phyloP scores from a whole-genome alignment of 1,140 invertebrate genomes.

The Armadillidium nasatum region DNA sequence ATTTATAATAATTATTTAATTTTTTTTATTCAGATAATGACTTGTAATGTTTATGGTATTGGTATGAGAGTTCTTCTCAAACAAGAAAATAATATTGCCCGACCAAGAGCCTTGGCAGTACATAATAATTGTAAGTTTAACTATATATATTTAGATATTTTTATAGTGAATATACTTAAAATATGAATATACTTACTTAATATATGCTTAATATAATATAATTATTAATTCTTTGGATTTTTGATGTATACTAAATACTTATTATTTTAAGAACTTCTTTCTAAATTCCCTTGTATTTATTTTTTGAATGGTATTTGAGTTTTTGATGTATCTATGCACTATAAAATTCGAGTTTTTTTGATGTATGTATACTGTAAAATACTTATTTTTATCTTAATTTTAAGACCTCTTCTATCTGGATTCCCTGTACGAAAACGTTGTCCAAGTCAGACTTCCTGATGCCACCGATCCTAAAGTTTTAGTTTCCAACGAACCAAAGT shows the following conservation, averaged over 20 bases:
- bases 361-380: too few relatives aligned
- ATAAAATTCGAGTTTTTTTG: not conserved
- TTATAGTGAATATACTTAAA: too few relatives aligned
- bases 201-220: too few relatives aligned
- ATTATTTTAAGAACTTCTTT: too few relatives aligned
- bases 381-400: conserved; percentile 22
- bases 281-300: too few relatives aligned
- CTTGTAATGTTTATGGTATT: conserved; percentile 69
- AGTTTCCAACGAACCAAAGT: conserved; percentile 75
- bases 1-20: not conserved
- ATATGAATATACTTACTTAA: too few relatives aligned
- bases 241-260: too few relatives aligned
- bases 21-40: conserved; percentile 55
- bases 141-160: too few relatives aligned
- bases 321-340: conserved; percentile 9
- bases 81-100: conserved; percentile 60
- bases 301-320: too few relatives aligned
- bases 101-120: conserved; percentile 40
- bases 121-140: conserved; percentile 38
- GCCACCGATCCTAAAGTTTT: conserved; percentile 71
- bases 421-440: conserved; percentile 80
- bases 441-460: conserved; percentile 75
- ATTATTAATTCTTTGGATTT: too few relatives aligned
- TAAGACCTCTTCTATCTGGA: conserved; percentile 80
- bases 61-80: conserved; percentile 65